Percentiles rank a stretch among this genome's conserved stretches.
Conservation (phyloP, 2,888 invertebrate species). For the Heliconius ethilla region DNA sequence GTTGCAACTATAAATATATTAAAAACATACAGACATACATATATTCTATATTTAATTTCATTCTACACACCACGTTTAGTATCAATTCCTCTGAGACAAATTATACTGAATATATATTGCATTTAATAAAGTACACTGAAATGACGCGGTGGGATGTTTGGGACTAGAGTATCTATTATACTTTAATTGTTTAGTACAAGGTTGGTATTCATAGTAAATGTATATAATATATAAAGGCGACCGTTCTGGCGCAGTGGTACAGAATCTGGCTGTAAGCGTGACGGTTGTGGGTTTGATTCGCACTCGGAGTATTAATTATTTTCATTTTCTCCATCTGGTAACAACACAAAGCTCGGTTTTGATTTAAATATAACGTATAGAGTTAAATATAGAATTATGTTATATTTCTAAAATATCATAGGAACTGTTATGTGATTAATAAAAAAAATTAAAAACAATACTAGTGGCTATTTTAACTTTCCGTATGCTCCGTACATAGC, state of each 20-base stretch:
- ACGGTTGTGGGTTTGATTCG: not conserved
- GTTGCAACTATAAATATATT: too few relatives aligned
- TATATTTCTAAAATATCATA: too few relatives aligned
- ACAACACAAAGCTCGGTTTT: not conserved
- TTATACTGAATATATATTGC: not conserved
- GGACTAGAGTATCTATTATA: not conserved
- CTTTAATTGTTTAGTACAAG: not conserved
- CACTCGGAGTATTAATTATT: not conserved
- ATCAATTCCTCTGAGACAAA: slow-evolving; percentile 4
- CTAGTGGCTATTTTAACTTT: too few relatives aligned
- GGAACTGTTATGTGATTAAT: too few relatives aligned
- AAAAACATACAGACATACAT: not conserved
- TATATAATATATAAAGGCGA: too few relatives aligned
- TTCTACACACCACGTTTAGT: not conserved
- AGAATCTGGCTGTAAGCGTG: not conserved
- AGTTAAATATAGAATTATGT: too few relatives aligned
- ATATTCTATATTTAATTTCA: not conserved
- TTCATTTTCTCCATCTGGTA: not conserved
- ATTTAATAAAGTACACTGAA: slow-evolving; percentile 6
- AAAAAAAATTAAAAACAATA: too few relatives aligned
- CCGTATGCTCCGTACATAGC: not conserved
- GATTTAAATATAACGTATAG: not conserved
- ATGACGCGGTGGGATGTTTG: not conserved
- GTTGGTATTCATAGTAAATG: not conserved
- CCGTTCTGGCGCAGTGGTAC: not conserved